Evolutionary conservation across 2,888 invertebrate species (phyloP), one percentile per base, ranked within the genome.

Genomic region (Pandemis heparana): DNA sequence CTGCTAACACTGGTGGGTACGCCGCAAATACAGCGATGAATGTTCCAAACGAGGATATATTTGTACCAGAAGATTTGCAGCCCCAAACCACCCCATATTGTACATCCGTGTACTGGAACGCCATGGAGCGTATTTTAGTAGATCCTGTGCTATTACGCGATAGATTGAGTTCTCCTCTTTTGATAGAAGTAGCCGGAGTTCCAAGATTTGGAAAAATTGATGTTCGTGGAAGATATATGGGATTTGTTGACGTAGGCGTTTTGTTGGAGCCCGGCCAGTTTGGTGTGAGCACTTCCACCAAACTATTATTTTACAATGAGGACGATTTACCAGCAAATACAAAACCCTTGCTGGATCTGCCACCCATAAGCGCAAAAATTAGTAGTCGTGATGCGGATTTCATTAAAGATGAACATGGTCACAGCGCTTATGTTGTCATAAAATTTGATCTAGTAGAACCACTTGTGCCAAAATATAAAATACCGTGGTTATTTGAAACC

Each of bases 111-210:
- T 92, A 91, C 78, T 94, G 94, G 94, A 90, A 93, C 79, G 83
- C 90, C 5, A 86, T 92, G 83, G 90, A 85, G 75, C 83, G 94
- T 69, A 82, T 91, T n/a, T 82, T 92, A n/a, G 85, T 94, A 10
- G 86, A 94, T 73, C 81, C 87, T 5, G 70, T 76, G 14, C 53
- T 76, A 2, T 80, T 94, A 10, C 80, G 77, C 1, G 75, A 80
- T 12, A 84, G 90, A 79, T 75, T 94, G 70, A 77, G 79, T 14
- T 76, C 81, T 14, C 85, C 85, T 9, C 87, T 94, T 75, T 69
- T 89, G 16, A 76, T 94, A 51, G 94, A 94, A 83, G 70, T 94
- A n/a, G 94, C 94, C 59, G 94, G 90, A 18, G 86, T 92, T 7
- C 91, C 92, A 14, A 89, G 76, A 77, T 1, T 75, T 12, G 92